Evolutionary conservation across 2,797 vertebrate genomes (phyloP), one percentile per base, ranked within the genome.

Genomic region (Danio kyathit): DNA sequence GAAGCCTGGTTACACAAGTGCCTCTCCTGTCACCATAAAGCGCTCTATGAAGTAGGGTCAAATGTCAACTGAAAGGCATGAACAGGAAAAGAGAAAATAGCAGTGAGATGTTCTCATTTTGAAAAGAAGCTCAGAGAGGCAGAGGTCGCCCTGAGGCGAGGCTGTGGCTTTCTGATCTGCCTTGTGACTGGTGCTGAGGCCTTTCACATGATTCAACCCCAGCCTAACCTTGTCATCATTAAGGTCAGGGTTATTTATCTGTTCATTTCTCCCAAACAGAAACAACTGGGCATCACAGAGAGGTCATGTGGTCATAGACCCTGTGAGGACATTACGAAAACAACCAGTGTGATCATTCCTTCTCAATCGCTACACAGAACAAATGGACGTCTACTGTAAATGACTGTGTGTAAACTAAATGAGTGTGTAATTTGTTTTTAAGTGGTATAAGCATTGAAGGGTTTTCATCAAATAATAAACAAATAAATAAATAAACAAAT

Each of bases 161-260:
- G 74, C 61, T 84, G 61, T 66, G 74, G 82, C 67, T 83, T 87
- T 64, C 69, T 9, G 84, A 66, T 17, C 29, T 71, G 76, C 84
- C 91, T 90, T 90, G 89, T 92, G 91, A 93, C 88, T 87, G 66
- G 76, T 85, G 77, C 82, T 82, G 84, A 83, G 80, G 73, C 83
- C 80, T 73, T 70, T 89, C 90, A 90, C 89, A 88, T 92, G 90
- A 91, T 89, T 80, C 3, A 21, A 86, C 81, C 67, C 75, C 71
- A 83, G 76, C 48, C 71, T 65, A 52, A 76, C 66, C 73, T 80
- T 82, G 40, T 79, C 84, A 76, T 78, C 81, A 83, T 85, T 88
- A 80, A 82, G 59, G 81, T 81, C 74, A 87, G 69, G 56, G 51
- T 85, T 85, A 85, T 76, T 80, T 77, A 79, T 84, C 76, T 81